Percentiles rank a stretch among this genome's conserved stretches.
These are phyloP conservation scores for Actinernus sp. DNA, from an alignment of 92 coral and sea anemone genomes.

Conservation along the genomic window DNA sequence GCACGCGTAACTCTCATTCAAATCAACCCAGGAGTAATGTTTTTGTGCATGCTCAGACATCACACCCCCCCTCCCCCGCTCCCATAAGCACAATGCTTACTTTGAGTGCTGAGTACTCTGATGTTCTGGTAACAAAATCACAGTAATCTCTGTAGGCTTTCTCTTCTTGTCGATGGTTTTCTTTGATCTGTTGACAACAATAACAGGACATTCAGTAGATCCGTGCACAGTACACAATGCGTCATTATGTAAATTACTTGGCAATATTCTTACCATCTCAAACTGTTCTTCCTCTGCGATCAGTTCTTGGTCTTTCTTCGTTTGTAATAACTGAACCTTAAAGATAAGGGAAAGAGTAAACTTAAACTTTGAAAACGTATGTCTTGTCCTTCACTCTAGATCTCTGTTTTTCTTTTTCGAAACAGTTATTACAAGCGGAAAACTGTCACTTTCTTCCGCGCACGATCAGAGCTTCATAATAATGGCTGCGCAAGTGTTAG, in stretches of 20 bases:
- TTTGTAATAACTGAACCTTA: conserved; percentile 80
- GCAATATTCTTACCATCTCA: conserved; percentile 81
- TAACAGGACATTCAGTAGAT: no score
- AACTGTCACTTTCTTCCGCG: no score
- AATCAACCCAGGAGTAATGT: no score
- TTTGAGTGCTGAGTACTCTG: conserved; percentile 87
- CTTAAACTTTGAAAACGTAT: not conserved
- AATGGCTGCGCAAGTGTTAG: no score
- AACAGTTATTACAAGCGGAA: no score
- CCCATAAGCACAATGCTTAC: conserved; percentile 63
- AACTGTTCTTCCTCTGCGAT: conserved; percentile 89
- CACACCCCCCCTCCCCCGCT: no score
- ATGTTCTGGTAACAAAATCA: conserved; percentile 91
- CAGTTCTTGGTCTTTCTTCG: conserved; percentile 80
- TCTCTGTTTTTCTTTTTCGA: no score
- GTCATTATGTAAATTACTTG: no score
- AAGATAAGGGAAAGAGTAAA: not conserved
- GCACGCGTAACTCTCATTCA: no score
- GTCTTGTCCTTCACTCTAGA: not conserved
- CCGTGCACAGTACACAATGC: no score
- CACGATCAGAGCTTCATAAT: no score
- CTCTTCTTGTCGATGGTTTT: conserved; percentile 92
- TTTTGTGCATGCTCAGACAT: no score
- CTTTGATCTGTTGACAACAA: conserved; percentile 69
- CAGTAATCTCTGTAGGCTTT: conserved; percentile 84